Conservation (phyloP, 1,140 invertebrate species). For the Heliconius melpomene region DNA sequence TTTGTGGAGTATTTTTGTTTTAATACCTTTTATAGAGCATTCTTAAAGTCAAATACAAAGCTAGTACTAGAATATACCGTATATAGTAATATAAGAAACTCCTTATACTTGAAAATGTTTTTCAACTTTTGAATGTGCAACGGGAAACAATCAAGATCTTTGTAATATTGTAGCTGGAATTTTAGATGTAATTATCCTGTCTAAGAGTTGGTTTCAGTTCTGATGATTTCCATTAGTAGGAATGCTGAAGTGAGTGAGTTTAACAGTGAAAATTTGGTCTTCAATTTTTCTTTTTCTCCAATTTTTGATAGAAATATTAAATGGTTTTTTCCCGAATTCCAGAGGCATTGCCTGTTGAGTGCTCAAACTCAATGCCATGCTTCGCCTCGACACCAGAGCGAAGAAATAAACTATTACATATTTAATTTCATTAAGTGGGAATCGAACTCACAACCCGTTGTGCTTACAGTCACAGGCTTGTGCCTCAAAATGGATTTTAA, state of each 20-base stretch:
- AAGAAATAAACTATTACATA: no score
- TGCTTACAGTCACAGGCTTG: no score
- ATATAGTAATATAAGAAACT: slow-evolving; percentile 12
- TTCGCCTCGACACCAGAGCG: no score
- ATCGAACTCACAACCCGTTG: no score
- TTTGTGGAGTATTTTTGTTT: slow-evolving; percentile 58
- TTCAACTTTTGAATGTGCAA: not conserved
- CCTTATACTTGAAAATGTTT: slow-evolving; percentile 12
- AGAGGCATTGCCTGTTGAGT: no score
- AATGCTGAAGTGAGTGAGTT: not conserved
- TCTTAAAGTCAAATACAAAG: slow-evolving; percentile 45
- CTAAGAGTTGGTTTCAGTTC: not conserved
- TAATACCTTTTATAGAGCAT: slow-evolving; percentile 47
- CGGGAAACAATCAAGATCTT: slow-evolving; percentile 3
- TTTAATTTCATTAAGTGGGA: no score
- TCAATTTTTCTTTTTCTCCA: no score
- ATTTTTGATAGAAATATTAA: no score
- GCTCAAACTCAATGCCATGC: no score
- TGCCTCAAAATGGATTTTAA: no score
- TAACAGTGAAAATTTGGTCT: no score
- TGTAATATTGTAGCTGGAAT: not conserved
- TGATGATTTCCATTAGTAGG: not conserved
- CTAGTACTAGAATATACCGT: slow-evolving; percentile 13
- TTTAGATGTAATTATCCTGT: not conserved
- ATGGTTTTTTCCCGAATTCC: no score